phyloP scores from a whole-genome alignment of 2,113 vertebrate species.

The Echinops telfairi region DNA sequence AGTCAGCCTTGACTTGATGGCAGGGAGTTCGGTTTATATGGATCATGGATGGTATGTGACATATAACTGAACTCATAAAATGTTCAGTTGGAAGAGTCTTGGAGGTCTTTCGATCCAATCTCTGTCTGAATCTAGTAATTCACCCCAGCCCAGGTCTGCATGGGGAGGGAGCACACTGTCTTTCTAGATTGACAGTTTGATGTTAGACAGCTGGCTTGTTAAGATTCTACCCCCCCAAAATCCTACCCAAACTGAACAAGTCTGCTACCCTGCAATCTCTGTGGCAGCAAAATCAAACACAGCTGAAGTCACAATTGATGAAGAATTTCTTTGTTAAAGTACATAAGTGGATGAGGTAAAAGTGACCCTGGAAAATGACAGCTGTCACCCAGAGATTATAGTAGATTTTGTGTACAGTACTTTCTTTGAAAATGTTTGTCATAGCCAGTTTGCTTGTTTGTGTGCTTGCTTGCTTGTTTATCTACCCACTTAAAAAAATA shows the following conservation, averaged over 20 bases:
- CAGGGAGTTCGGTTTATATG: no score
- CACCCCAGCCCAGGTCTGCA: neutral
- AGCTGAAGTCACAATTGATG: neutral
- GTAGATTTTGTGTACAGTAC: neutral
- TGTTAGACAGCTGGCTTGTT: neutral
- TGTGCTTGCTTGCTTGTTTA: neutral
- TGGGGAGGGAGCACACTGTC: neutral
- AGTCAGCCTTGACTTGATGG: no score
- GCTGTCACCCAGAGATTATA: neutral
- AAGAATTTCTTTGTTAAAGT: neutral
- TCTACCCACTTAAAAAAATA: neutral
- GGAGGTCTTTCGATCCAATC: neutral
- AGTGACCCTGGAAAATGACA: conserved; percentile 35
- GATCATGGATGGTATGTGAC: no score
- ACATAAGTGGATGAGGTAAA: neutral
- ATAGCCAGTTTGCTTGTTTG: neutral
- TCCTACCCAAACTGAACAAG: neutral
- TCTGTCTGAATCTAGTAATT: neutral
- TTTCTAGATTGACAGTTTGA: neutral
- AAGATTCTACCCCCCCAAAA: neutral
- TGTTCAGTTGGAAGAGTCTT: conserved; percentile 25
- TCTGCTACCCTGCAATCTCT: neutral
- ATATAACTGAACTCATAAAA: neutral
- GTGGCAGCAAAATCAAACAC: conserved; percentile 19
- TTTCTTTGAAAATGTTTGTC: neutral